Evolutionary conservation across 2,888 invertebrate genomes (phyloP), one percentile per base, ranked within the genome.

Genomic region (Antheraea assamensis): DNA sequence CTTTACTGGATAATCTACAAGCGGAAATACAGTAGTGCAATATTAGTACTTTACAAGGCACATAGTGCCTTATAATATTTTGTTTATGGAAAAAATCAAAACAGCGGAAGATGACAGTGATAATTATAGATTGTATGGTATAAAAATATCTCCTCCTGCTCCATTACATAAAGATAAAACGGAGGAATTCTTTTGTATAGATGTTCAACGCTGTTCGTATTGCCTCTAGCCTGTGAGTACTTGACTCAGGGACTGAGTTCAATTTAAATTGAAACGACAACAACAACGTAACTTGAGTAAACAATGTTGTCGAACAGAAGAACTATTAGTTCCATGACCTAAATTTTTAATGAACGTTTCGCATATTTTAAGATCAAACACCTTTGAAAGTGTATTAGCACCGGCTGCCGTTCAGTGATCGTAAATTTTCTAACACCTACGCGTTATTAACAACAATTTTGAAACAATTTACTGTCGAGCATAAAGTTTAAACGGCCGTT

Each of bases 401-500:
- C 21, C 68, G 68, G 35, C 68, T 35, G 35, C 68, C 68, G 52
- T 68, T 70, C 58, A 49, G 31, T 19, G 70, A 71, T 74, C 78
- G 55, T 80, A 76, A 81, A 81, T 73, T 55, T 58, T 27, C 55
- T 76, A 78, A 80, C 80, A 75, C 81, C 82, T 77, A 81, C 81
- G 78, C 76, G 73, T 76, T 74, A 73, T 73, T 49, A 77, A 79
- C 72, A 77, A 76, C 78, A 61, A 79, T 83, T 87, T 83, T 81
- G 77, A 78, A 83, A 84, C 82, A 80, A 85, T 87, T 87, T 86
- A 88, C 82, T 80, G 71, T 77, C 76, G 71, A 73, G 21, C 82
- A 82, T 85, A 85, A 87, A 87, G 74, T 78, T 79, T 78, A 72
- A 82, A 84, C 81, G 83, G 81, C 74, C 79, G 75, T 82, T 84